Percentiles rank a stretch among this genome's conserved stretches.
Conservation (phyloP, 2,888 invertebrate species). For the Gymnocheta viridis region DNA sequence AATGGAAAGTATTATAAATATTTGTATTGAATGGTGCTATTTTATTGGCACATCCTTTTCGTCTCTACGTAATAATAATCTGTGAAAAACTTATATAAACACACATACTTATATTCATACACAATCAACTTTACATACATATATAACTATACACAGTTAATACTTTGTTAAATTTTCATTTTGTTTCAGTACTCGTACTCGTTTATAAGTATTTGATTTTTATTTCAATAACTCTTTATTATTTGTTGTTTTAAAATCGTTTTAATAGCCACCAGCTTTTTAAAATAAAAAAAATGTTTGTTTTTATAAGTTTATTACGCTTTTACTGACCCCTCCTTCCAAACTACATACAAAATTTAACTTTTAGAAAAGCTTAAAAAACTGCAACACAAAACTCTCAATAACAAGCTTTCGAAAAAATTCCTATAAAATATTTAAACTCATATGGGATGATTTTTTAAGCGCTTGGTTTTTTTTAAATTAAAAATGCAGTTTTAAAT, state of each 20-base stretch:
- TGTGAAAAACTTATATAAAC: background rate
- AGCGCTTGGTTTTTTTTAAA: background rate
- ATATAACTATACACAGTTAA: background rate
- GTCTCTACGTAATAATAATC: background rate
- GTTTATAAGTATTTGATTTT: conserved; percentile 16
- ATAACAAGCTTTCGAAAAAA: conserved; percentile 37
- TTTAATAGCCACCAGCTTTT: conserved; percentile 59
- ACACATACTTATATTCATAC: background rate
- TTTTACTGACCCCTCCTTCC: conserved; percentile 50
- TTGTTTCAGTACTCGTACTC: background rate
- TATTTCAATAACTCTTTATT: conserved; percentile 13
- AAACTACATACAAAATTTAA: background rate
- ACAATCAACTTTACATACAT: background rate
- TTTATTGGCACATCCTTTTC: background rate
- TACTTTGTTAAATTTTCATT: background rate
- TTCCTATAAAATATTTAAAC: background rate
- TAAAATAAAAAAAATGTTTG: background rate
- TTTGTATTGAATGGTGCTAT: too few species aligned
- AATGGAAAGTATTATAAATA: too few species aligned
- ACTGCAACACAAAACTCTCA: background rate
- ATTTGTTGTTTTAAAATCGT: conserved; percentile 41
- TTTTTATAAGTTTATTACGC: conserved; percentile 62
- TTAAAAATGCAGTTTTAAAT: background rate
- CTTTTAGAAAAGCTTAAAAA: background rate
- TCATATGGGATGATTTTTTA: conserved; percentile 13